These are phyloP conservation scores for Diaperis boleti DNA, from an alignment of 2,888 invertebrate species.

Conservation along the genomic window DNA sequence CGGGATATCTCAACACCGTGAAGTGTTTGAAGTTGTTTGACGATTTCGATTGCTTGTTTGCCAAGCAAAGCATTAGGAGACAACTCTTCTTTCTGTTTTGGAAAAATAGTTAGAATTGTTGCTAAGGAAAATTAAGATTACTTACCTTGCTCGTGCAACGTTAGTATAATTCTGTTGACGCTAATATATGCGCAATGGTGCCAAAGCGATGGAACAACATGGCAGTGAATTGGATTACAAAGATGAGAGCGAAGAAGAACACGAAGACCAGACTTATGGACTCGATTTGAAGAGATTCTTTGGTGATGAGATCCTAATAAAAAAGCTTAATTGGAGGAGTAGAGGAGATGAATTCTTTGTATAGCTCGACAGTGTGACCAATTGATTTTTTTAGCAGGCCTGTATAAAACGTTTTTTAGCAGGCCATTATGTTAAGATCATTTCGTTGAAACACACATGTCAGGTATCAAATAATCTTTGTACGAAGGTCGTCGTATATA, in stretches of 20 bases:
- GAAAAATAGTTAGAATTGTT: too few species aligned
- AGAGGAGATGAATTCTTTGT: too few species aligned
- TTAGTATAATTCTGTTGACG: constrained; percentile 92
- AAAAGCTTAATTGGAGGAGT: too few species aligned
- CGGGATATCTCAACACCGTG: constrained; percentile 89
- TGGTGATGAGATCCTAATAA: constrained; percentile 89
- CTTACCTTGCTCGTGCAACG: constrained; percentile 85
- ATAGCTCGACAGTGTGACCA: too few species aligned
- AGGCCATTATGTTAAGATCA: too few species aligned
- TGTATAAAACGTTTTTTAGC: too few species aligned
- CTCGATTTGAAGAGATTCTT: constrained; percentile 93
- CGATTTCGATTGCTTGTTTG: constrained; percentile 95
- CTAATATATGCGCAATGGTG: constrained; percentile 95
- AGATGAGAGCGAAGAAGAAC: constrained; percentile 96
- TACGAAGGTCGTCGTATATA: too few species aligned
- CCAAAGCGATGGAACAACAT: constrained; percentile 99
- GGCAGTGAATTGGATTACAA: constrained; percentile 95
- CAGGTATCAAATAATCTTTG: too few species aligned
- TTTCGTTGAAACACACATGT: too few species aligned
- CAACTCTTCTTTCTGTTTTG: constrained; percentile 80
- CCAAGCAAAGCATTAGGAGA: constrained; percentile 90
- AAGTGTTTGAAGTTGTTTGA: constrained; percentile 87
- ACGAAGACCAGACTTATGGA: constrained; percentile 98
- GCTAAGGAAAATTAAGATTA: constrained; percentile 8
- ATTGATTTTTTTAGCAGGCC: too few species aligned